These are phyloP conservation scores for Zosterops lateralis DNA, from an alignment of 2,113 vertebrate genomes.

Conservation along the genomic window DNA sequence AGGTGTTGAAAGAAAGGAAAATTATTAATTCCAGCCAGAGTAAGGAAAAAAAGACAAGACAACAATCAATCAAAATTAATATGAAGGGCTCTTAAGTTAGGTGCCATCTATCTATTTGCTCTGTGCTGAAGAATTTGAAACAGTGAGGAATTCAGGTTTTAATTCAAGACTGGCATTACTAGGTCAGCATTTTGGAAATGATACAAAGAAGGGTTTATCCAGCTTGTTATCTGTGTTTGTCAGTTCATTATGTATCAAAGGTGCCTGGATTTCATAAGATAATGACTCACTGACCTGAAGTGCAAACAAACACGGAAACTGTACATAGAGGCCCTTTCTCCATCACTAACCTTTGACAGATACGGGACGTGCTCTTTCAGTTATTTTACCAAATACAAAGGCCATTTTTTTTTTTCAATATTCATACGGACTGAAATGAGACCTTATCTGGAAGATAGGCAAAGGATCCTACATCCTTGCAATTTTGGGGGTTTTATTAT, in stretches of 20 bases:
- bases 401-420: background rate
- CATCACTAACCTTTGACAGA: conserved; percentile 1
- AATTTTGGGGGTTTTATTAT: background rate
- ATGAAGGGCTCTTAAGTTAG: background rate
- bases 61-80: conserved; percentile 2
- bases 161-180: background rate
- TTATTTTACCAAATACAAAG: conserved; percentile 5
- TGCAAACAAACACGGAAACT: conserved; percentile 55
- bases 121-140: conserved; percentile 23
- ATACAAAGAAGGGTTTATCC: conserved; percentile 52
- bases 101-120: background rate
- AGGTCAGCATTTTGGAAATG: conserved; percentile 35
- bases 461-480: background rate
- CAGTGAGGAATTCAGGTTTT: conserved; percentile 14
- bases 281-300: conserved; percentile 59
- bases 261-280: conserved; percentile 51
- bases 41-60: conserved; percentile 38
- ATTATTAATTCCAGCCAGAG: conserved; percentile 3
- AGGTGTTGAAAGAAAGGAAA: conserved; percentile 57
- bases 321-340: conserved; percentile 6
- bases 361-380: conserved; percentile 5
- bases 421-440: background rate
- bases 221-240: conserved; percentile 60
- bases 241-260: conserved; percentile 56
- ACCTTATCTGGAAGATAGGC: background rate